These are phyloP conservation scores for Gadus macrocephalus DNA, from an alignment of 2,113 vertebrate genomes.

Conservation along the genomic window DNA sequence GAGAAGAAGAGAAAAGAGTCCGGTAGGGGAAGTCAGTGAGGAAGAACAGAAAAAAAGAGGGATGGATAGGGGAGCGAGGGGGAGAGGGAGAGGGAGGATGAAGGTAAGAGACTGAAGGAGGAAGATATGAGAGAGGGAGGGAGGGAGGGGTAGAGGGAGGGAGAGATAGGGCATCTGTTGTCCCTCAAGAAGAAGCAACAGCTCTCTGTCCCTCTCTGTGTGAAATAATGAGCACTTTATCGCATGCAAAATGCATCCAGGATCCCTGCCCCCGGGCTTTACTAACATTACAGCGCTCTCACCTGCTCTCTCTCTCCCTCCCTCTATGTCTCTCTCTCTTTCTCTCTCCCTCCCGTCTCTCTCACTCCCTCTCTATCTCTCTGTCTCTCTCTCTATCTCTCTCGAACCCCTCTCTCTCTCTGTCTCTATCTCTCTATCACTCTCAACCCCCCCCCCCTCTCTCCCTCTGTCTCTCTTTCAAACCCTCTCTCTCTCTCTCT, in stretches of 20 bases:
- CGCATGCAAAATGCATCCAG: constrained; percentile 53
- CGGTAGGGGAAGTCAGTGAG: background rate
- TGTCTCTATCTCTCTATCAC: no score
- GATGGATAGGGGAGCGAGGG: background rate
- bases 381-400: no score
- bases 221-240: constrained; percentile 70
- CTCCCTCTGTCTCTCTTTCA: no score
- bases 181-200: constrained; percentile 37
- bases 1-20: background rate
- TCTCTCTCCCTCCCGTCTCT: background rate
- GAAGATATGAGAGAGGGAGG: constrained; percentile 20
- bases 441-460: no score
- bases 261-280: constrained; percentile 59
- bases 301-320: constrained; percentile 31
- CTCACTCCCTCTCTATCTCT: constrained; percentile 28
- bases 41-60: background rate
- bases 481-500: no score
- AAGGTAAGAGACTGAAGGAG: constrained; percentile 5
- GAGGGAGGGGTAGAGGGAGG: background rate
- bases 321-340: constrained; percentile 16
- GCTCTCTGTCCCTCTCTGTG: constrained; percentile 46
- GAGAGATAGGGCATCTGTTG: background rate
- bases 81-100: background rate
- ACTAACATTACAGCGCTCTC: constrained; percentile 44
- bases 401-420: no score